These are phyloP conservation scores for Sarcophaga subvicina DNA, from an alignment of 2,888 invertebrate species.

Conservation along the genomic window DNA sequence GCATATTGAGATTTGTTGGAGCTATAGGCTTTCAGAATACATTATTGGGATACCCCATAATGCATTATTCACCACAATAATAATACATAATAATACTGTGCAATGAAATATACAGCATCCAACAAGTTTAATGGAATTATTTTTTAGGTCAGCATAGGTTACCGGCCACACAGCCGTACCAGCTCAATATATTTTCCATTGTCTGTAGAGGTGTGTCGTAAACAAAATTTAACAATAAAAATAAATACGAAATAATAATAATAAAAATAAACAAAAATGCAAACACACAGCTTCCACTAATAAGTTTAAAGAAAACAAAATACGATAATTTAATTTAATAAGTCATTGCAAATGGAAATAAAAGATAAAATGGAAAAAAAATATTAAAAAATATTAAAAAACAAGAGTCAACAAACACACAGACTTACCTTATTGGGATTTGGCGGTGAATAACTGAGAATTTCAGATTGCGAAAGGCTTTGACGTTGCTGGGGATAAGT, in stretches of 20 bases:
- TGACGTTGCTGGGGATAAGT: conserved; percentile 63
- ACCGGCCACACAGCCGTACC: not conserved
- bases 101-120: too few species aligned
- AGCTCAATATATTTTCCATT: not conserved
- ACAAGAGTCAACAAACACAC: not conserved
- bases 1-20: too few species aligned
- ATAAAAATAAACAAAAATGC: not conserved
- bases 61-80: too few species aligned
- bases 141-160: too few species aligned
- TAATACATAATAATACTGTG: too few species aligned
- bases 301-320: too few species aligned
- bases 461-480: conserved; percentile 63
- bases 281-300: conserved; percentile 58
- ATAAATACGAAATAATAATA: not conserved
- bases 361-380: conserved; percentile 13
- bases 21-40: too few species aligned
- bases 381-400: conserved; percentile 12
- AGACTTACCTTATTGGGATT: conserved; percentile 67
- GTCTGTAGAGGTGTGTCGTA: not conserved
- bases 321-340: too few species aligned
- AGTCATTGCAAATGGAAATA: not conserved
- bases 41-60: too few species aligned
- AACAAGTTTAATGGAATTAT: too few species aligned
- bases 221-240: not conserved
- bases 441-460: conserved; percentile 65